Evolutionary conservation across 2,888 invertebrate genomes (phyloP).

Genomic region (Dasypolia templi): DNA sequence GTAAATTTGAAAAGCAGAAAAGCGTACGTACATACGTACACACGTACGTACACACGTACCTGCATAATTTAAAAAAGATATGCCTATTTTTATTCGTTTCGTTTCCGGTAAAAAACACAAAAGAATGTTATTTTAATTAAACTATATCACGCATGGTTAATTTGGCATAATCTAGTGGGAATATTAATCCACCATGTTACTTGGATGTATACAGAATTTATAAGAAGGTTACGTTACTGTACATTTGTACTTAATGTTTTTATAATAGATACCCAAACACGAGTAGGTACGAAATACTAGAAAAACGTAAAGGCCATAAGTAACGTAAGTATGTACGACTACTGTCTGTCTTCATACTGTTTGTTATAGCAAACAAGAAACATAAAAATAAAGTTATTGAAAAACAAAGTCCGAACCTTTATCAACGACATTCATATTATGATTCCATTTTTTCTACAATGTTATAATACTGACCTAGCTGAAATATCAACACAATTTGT

Average conservation of each 20-base stretch:
- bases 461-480: not conserved
- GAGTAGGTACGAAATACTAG: not conserved
- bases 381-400: not conserved
- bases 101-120: constrained; percentile 57
- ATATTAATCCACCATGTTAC: constrained; percentile 1
- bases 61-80: constrained; percentile 20
- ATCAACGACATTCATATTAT: not conserved
- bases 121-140: constrained; percentile 63
- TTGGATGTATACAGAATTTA: constrained; percentile 4
- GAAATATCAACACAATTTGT: not conserved
- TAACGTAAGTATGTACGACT: not conserved
- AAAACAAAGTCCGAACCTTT: not conserved
- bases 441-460: not conserved
- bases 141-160: constrained; percentile 46
- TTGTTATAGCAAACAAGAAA: not conserved
- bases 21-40: not conserved
- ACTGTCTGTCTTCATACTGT: not conserved
- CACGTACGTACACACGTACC: not conserved
- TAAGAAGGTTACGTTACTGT: not conserved
- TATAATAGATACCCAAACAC: not conserved
- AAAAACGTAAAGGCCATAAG: not conserved
- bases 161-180: constrained; percentile 17
- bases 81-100: constrained; percentile 54
- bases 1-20: constrained; percentile 29
- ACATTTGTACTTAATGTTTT: not conserved